Conservation (phyloP, 2,797 vertebrate genomes). For the Neopelma chrysocephalum region DNA sequence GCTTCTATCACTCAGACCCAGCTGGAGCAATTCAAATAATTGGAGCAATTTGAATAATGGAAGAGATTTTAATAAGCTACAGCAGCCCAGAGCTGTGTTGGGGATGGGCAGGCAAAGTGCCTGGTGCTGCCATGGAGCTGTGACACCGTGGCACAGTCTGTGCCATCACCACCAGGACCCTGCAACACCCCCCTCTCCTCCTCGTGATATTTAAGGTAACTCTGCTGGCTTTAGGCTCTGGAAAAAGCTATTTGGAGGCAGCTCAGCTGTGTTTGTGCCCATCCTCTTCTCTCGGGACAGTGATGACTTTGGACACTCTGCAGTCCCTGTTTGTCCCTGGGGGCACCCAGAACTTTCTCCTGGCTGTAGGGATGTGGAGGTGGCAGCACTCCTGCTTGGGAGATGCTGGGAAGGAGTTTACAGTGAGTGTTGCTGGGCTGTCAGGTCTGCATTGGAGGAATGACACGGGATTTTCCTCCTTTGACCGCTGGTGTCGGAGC, state of each 20-base stretch:
- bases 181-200: neutral
- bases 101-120: neutral
- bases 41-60: neutral
- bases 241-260: neutral
- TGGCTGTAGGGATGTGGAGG: accelerated
- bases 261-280: neutral
- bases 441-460: neutral
- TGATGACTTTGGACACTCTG: accelerated
- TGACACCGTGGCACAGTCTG: neutral
- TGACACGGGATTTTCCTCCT: accelerated
- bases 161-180: neutral
- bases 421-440: neutral
- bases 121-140: accelerated
- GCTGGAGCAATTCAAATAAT: neutral
- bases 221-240: neutral
- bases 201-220: accelerated
- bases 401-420: neutral
- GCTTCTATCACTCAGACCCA: neutral
- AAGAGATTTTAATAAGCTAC: neutral
- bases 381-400: neutral
- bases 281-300: neutral
- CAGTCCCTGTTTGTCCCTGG: neutral
- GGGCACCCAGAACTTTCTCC: neutral
- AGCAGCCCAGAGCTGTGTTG: neutral
- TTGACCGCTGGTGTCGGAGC: neutral